Evolutionary conservation across 2,113 vertebrate genomes (phyloP).

Genomic region (Melanerpes aurifrons): DNA sequence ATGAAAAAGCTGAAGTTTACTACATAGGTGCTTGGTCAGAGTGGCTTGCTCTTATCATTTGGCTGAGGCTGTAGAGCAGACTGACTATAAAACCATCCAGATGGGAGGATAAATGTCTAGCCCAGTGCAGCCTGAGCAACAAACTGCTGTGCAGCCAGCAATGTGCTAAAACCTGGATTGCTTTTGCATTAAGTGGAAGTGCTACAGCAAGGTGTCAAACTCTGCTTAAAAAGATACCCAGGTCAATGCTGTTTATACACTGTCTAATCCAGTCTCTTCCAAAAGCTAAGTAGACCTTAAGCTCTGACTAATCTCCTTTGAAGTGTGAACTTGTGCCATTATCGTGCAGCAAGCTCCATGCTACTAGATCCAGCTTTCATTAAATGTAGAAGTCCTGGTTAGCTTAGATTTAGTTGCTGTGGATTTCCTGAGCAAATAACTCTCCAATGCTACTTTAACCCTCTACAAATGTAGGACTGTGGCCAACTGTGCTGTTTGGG

Average conservation of each 20-base stretch:
- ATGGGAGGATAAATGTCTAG: neutral
- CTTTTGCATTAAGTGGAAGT: neutral
- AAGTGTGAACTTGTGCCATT: conserved; percentile 14
- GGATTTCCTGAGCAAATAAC: neutral
- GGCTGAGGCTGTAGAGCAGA: neutral
- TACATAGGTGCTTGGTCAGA: neutral
- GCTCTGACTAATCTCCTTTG: conserved; percentile 53
- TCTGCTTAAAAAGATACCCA: conserved; percentile 11
- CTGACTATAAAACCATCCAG: neutral
- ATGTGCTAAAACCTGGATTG: neutral
- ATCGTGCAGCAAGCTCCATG: neutral
- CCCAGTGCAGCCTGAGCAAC: neutral
- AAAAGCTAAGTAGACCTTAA: conserved; percentile 34
- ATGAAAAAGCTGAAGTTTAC: neutral
- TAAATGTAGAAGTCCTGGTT: neutral
- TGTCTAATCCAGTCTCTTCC: conserved; percentile 44
- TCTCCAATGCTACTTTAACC: neutral
- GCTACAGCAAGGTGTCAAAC: conserved; percentile 24
- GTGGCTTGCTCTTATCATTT: neutral
- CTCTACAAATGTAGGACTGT: neutral
- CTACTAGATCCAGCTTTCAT: neutral
- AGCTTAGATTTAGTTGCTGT: neutral
- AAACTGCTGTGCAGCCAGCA: neutral
- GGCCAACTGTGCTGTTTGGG: neutral
- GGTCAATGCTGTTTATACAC: conserved; percentile 18